phyloP scores from a whole-genome alignment of 2,888 invertebrate species.

The Ischnura elegans region DNA sequence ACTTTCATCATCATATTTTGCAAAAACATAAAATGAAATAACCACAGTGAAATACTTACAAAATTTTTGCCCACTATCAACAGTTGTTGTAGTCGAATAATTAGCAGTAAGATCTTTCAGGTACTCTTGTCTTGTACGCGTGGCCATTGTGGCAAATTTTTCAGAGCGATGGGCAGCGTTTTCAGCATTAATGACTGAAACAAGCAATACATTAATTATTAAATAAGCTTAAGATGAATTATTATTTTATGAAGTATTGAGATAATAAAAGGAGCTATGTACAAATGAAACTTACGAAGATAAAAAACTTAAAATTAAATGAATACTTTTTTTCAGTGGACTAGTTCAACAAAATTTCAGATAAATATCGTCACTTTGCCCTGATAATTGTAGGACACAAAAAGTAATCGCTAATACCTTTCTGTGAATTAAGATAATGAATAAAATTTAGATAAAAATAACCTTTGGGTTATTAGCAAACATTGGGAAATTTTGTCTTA shows the following conservation, averaged over 20 bases:
- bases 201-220: slow-evolving; percentile 67
- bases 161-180: slow-evolving; percentile 97
- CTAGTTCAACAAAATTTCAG: too few relatives aligned
- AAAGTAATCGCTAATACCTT: too few relatives aligned
- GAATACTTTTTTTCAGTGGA: too few relatives aligned
- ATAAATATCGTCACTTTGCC: too few relatives aligned
- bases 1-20: not conserved
- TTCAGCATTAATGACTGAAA: slow-evolving; percentile 93
- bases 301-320: too few relatives aligned
- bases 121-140: slow-evolving; percentile 96
- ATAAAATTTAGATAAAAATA: too few relatives aligned
- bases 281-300: too few relatives aligned
- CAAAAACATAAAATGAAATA: not conserved
- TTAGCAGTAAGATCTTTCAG: slow-evolving; percentile 94
- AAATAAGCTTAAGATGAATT: not conserved
- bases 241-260: too few relatives aligned
- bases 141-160: slow-evolving; percentile 98
- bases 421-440: too few relatives aligned
- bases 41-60: slow-evolving; percentile 80
- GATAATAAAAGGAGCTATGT: too few relatives aligned
- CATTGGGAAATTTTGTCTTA: not conserved
- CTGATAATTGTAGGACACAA: too few relatives aligned
- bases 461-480: too few relatives aligned
- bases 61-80: slow-evolving; percentile 93
- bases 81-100: slow-evolving; percentile 88